Evolutionary conservation across 2,113 vertebrate species (phyloP), one percentile per base, ranked within the genome.

Genomic region (Grantiella picta): DNA sequence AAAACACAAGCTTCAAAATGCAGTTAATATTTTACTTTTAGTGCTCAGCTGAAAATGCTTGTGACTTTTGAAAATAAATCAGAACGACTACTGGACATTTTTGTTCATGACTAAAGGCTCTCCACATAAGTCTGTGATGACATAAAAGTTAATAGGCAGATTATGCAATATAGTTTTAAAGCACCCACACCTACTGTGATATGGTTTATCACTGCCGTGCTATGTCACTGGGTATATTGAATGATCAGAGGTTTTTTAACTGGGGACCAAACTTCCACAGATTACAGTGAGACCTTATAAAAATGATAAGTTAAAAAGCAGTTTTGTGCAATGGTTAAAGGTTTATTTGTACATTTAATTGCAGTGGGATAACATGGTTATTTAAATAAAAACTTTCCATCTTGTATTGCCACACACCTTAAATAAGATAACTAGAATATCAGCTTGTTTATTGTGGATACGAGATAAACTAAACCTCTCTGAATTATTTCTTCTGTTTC

Each of bases 1-100:
- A 88, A 93, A 90, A 87, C 68, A 90, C 16, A 81, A 54, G 13
- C 40, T 47, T 91, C 70, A 64, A 94, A 93, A 92, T 92, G 36
- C 36, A 88, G 38, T 82, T 86, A 47, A 27, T 90, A 65, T 86
- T 93, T 96, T 66, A 83, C 25, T 89, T 82, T 53, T 49, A 90
- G 14, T 40, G 35, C 65, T 72, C 40, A 63, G 44, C 33, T 87
- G 70, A 90, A 89, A 92, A 59, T 88, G 3, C 5, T 68, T 49
- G 24, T 27, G 22, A 53, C 11, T 93, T 85, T 76, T 50, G 52
- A 73, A 81, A 91, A 89, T 38, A 82, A 65, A 65, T 88, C 25
- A 75, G 35, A 82, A 81, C 22, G 89, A 52, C 52, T 42, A 36
- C n/a, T 65, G 56, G 24, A 29, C 5, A 27, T 66, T 91, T 93